A percentile compares a stretch with the other conserved stretches of the same genome.
phyloP scores from a whole-genome alignment of 2,888 invertebrate genomes.

The Lasioglossum figueresi region DNA sequence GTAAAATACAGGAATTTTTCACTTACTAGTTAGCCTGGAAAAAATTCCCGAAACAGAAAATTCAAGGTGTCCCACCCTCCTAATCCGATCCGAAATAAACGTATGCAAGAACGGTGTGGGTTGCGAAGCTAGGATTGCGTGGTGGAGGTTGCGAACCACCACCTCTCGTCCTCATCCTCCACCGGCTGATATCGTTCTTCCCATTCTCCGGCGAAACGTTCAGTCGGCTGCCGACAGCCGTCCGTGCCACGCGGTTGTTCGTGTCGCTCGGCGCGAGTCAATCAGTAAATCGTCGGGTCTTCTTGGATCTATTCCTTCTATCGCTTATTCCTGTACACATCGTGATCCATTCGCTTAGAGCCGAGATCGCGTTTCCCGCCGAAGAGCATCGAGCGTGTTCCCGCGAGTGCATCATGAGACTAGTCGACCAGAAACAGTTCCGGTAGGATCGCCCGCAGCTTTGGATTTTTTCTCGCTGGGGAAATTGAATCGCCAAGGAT shows the following conservation, averaged over 20 bases:
- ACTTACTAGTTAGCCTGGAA: background rate
- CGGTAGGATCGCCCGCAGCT: background rate
- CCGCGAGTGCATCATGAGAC: constrained; percentile 25
- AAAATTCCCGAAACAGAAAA: background rate
- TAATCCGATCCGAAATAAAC: background rate
- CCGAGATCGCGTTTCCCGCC: background rate
- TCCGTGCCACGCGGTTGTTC: constrained; percentile 69
- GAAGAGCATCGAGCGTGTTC: background rate
- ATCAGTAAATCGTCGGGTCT: background rate
- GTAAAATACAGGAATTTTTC: background rate
- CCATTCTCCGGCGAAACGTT: constrained; percentile 72
- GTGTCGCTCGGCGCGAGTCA: constrained; percentile 36
- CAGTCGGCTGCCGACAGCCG: constrained; percentile 83
- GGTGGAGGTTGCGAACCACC: constrained; percentile 64
- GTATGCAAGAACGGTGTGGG: constrained; percentile 27
- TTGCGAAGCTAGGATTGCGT: constrained; percentile 58
- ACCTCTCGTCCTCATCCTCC: constrained; percentile 56
- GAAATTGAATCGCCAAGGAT: background rate
- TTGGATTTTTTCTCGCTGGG: constrained; percentile 37
- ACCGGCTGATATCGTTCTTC: constrained; percentile 68
- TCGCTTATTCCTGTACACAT: background rate
- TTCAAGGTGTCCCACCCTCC: background rate
- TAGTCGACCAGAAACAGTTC: constrained; percentile 1
- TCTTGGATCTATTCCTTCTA: background rate
- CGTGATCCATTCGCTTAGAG: background rate